Evolutionary conservation across 2,797 vertebrate species (phyloP).

Genomic region (Malacoraja senta): DNA sequence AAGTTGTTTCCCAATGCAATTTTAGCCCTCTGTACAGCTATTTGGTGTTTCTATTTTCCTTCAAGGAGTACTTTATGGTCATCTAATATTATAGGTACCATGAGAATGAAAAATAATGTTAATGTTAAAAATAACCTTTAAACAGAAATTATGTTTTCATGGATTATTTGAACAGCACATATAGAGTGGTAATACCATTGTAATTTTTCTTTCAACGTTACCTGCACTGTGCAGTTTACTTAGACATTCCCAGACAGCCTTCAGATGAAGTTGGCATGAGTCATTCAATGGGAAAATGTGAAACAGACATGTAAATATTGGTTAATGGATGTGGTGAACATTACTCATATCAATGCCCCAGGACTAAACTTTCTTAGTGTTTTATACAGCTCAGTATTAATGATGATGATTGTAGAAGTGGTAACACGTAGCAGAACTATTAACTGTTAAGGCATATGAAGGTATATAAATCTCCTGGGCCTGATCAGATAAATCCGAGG

Average conservation of each 20-base stretch:
- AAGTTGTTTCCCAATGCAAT: neutral
- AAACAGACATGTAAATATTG: neutral
- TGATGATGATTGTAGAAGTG: neutral
- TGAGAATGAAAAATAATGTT: neutral
- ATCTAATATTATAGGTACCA: neutral
- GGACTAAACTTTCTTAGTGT: neutral
- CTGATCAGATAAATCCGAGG: too few relatives aligned
- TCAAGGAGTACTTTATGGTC: too few relatives aligned
- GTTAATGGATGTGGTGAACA: neutral
- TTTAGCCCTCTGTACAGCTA: neutral
- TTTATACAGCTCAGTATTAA: neutral
- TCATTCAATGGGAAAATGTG: neutral
- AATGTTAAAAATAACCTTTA: neutral
- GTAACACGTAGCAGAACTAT: neutral
- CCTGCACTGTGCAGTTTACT: neutral
- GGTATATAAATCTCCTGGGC: neutral
- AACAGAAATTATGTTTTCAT: neutral
- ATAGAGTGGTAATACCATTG: neutral
- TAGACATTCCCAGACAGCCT: neutral
- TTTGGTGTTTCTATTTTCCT: neutral
- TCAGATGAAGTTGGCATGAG: neutral
- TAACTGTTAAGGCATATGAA: neutral
- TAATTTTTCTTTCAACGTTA: neutral
- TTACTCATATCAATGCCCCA: neutral
- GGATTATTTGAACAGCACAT: neutral